Evolutionary conservation across 2,888 invertebrate genomes (phyloP), one percentile per base, ranked within the genome.

Genomic region (Tetragonula carbonaria): DNA sequence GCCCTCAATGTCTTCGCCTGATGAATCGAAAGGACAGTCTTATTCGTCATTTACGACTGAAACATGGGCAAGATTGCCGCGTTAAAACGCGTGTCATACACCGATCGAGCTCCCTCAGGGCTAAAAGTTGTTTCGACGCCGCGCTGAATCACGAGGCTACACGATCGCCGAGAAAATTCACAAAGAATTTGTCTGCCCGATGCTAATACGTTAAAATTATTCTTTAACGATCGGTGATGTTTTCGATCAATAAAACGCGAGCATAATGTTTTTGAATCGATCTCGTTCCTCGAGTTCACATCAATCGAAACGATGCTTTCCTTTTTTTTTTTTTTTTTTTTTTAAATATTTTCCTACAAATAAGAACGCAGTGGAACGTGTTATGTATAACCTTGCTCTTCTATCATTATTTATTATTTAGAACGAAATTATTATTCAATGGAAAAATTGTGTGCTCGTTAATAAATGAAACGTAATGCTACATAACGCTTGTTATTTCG

Each of bases 1-100:
- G 72, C 11, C 67, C 67, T 16, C 62, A 28, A 2, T 79, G 74
- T 74, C 62, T 67, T 4, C 50, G 68, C 55, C 28, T 5, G 51
- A 79, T 65, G 68, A 81, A 65, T n/a, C 33, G 53, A 11, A 72
- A 53, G 57, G 50, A 50, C 55, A 81, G 81, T 14, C 57, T 74
- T 18, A 28, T 71, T 21, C 74, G 53, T 4, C 77, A 55, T 50
- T 59, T 66, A 16, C 53, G n/a, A 3, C 2, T 45, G 4, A 59
- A 82, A 4, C 71, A 68, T 53, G 73, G 70, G 4, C 63, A 80
- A 21, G 71, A 82, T 45, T 59, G 67, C 2, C 70, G 80, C n/a
- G 70, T 67, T 16, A 67, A 72, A 18, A 53, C n/a, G 38, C 59
- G 80, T 2, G 13, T 70, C 33, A 21, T 59, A 4, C 68, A 38